Percentiles rank a stretch among this genome's conserved stretches.
These are phyloP conservation scores for Lophochroa leadbeateri DNA, from an alignment of 2,113 vertebrate genomes.

Conservation along the genomic window DNA sequence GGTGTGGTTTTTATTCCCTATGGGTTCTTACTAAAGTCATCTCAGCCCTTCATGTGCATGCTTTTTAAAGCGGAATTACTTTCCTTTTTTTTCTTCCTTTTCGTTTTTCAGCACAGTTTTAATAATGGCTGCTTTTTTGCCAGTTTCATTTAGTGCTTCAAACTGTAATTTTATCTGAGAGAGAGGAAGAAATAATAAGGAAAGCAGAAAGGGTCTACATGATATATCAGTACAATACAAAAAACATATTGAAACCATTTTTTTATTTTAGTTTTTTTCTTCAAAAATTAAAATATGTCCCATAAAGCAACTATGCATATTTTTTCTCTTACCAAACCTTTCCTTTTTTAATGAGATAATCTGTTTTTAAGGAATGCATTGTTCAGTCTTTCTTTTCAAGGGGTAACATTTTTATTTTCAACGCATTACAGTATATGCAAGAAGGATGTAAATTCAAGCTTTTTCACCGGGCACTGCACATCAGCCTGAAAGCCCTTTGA, in stretches of 20 bases:
- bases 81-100: conserved; percentile 42
- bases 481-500: conserved; percentile 52
- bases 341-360: conserved; percentile 68
- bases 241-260: conserved; percentile 75
- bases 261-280: conserved; percentile 69
- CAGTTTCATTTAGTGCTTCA: conserved; percentile 72
- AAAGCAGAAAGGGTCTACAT: conserved; percentile 62
- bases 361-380: conserved; percentile 29
- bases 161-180: conserved; percentile 71
- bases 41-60: conserved; percentile 60
- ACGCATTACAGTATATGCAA: neutral
- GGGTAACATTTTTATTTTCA: conserved; percentile 70
- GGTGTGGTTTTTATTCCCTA: conserved; percentile 69
- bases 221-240: conserved; percentile 72
- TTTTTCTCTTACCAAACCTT: conserved; percentile 42
- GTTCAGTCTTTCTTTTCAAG: conserved; percentile 58
- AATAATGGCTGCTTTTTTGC: conserved; percentile 74
- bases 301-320: conserved; percentile 63
- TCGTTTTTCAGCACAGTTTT: conserved; percentile 69
- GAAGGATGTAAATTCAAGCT: conserved; percentile 57
- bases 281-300: conserved; percentile 68
- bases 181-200: conserved; percentile 23
- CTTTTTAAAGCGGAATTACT: conserved; percentile 72
- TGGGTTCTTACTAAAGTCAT: conserved; percentile 67
- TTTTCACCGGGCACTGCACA: neutral